Base-by-base conservation (phyloP, 2,888 invertebrate species). In the Drosophila kanekoi region DNA sequence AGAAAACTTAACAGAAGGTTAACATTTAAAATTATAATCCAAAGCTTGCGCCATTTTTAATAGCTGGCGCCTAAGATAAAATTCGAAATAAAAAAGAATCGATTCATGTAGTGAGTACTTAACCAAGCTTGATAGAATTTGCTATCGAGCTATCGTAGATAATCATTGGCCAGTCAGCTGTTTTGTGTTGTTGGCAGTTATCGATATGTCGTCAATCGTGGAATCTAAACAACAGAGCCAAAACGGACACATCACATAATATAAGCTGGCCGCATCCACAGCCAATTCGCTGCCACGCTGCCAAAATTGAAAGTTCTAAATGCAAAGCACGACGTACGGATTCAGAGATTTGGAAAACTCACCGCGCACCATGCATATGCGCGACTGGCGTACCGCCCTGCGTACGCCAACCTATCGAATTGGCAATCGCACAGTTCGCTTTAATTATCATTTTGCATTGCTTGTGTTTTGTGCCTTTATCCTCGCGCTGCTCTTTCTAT, bases 301-400 rank as follows among this genome's bases (percentile, higher is more conserved):
- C 51, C 64, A 69, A 64, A 72, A 57, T 57, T 51, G 1, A 20
- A 33, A 63, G 53, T 43, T 16, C 61, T 76, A 81, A 76, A 80
- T 80, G 79, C 79, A 76, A 75, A 82, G 67, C 48, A 59, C 83
- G 53, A 38, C 70, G 10, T 86, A 85, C 53, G 58, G 64, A 33
- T 83, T 64, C 52, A 72, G 72, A 61, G 88, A 83, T 14, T 44
- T 32, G 57, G 87, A 80, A 51, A 69, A 40, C 28, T 58, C 83
- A 64, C 72, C 83, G 41, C 89, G 89, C 60, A 90, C 83, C 13
- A 92, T 92, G 92, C 91, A 92, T 64, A 90, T 96, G 68, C 94
- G 95, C 77, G 97, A 98, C 91, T 98, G 98, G 98, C 95, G 97
- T 82, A 96, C 96, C 91, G 97, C 97, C 10, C 94, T 98, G 44